These are phyloP conservation scores for Iphiclides podalirius DNA, from an alignment of 2,888 invertebrate genomes.

Conservation along the genomic window DNA sequence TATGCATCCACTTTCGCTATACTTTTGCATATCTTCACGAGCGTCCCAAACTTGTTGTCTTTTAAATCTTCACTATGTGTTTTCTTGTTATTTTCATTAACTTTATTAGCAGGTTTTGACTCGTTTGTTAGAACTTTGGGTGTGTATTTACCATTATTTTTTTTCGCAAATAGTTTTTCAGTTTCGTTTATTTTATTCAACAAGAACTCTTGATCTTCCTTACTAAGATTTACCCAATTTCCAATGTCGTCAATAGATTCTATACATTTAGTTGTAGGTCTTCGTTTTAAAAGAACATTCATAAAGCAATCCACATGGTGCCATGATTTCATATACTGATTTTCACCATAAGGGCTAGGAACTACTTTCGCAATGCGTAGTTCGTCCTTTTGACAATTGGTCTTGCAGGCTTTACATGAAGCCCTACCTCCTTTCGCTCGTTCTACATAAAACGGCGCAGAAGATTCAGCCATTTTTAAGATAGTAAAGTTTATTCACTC, in stretches of 20 bases:
- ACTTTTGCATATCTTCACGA: conserved; percentile 87
- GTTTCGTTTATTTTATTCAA: conserved; percentile 82
- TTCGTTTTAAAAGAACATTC: conserved; percentile 87
- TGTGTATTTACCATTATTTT: conserved; percentile 70
- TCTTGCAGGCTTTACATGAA: conserved; percentile 92
- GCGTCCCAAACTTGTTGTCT: conserved; percentile 88
- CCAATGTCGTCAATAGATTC: conserved; percentile 89
- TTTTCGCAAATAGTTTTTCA: conserved; percentile 74
- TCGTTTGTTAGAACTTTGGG: conserved; percentile 64
- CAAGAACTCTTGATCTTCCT: conserved; percentile 84
- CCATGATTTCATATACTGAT: conserved; percentile 90
- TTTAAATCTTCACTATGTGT: conserved; percentile 45
- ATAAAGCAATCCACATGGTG: conserved; percentile 90
- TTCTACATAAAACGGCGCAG: conserved; percentile 83
- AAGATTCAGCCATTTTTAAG: conserved; percentile 40
- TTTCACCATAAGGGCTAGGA: conserved; percentile 87
- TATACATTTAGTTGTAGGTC: conserved; percentile 90
- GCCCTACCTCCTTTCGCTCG: conserved; percentile 90
- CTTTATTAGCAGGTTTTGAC: conserved; percentile 28
- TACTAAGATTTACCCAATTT: conserved; percentile 84
- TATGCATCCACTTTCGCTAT: conserved; percentile 90
- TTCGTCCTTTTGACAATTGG: conserved; percentile 85
- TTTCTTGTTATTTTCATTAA: conserved; percentile 27
- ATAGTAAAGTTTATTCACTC: conserved; percentile 30
- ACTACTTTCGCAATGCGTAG: conserved; percentile 88